Conservation (phyloP, 2,113 vertebrate species). For the Phaethornis superciliosus region DNA sequence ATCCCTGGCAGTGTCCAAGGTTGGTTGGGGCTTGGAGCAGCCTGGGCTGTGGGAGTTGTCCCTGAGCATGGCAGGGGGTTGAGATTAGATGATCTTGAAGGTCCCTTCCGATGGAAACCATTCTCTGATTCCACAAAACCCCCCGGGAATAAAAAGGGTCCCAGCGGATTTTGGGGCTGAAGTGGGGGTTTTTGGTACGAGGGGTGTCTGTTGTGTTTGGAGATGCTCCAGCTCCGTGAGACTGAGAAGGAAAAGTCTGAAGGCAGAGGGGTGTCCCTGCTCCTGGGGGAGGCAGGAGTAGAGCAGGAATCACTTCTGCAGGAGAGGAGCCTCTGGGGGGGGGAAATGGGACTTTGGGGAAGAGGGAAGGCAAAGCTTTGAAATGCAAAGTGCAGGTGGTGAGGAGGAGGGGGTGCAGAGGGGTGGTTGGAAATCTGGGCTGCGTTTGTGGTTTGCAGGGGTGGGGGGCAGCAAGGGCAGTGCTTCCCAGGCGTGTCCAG, state of each 20-base stretch:
- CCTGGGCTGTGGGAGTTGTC: no score
- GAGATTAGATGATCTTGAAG: no score
- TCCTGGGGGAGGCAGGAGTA: not conserved
- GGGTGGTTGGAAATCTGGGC: not conserved
- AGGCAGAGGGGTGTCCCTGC: rapidly evolving
- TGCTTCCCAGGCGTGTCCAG: rapidly evolving
- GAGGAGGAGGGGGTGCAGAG: not conserved
- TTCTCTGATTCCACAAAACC: no score
- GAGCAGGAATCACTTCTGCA: not conserved
- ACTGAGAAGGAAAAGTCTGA: rapidly evolving
- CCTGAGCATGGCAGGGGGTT: no score
- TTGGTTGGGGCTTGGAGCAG: no score
- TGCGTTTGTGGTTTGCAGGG: not conserved
- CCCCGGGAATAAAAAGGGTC: not conserved
- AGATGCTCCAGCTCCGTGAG: not conserved
- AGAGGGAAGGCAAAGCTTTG: not conserved
- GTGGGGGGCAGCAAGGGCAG: not conserved
- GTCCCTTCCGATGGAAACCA: no score
- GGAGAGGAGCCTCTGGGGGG: not conserved
- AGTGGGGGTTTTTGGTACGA: rapidly evolving
- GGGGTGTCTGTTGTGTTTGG: not conserved
- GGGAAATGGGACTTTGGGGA: not conserved
- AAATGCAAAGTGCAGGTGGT: not conserved
- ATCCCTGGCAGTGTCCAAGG: no score
- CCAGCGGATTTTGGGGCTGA: not conserved